Percentiles rank a stretch among this genome's conserved stretches.
Evolutionary conservation across 2,113 vertebrate species (phyloP).

Genomic region (Ceuthmochares aereus): DNA sequence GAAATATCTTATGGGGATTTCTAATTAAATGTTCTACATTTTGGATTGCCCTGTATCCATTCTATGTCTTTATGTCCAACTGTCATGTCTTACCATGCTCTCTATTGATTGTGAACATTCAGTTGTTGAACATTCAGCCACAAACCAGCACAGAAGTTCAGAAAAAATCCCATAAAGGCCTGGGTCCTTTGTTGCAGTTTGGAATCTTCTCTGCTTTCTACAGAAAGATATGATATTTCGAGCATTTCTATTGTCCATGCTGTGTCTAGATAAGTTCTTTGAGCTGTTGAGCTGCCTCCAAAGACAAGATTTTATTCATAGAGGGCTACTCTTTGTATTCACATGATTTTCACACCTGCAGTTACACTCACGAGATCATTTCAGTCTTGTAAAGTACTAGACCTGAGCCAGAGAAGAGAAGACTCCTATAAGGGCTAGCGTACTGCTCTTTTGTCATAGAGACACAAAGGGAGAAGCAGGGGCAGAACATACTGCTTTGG

Average conservation of each 20-base stretch:
- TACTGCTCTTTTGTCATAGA: neutral
- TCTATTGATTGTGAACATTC: neutral
- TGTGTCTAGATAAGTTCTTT: neutral
- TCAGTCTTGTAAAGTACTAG: neutral
- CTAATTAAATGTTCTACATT: neutral
- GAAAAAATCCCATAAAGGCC: neutral
- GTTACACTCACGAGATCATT: neutral
- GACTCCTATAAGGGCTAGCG: fast-evolving
- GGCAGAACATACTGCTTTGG: neutral
- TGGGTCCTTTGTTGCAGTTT: neutral
- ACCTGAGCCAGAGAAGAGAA: neutral
- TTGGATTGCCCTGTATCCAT: neutral
- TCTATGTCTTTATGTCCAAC: neutral
- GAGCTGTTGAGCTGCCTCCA: neutral
- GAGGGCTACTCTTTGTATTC: neutral
- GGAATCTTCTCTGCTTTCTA: neutral
- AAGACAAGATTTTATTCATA: neutral
- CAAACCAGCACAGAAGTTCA: neutral
- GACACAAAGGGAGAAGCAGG: neutral
- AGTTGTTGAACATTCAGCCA: neutral
- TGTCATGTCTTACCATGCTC: neutral
- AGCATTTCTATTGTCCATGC: neutral
- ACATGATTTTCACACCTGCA: neutral
- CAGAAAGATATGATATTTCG: neutral
- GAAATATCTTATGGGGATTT: neutral